phyloP scores from a whole-genome alignment of 2,888 invertebrate species.

The Artemia sinica region DNA sequence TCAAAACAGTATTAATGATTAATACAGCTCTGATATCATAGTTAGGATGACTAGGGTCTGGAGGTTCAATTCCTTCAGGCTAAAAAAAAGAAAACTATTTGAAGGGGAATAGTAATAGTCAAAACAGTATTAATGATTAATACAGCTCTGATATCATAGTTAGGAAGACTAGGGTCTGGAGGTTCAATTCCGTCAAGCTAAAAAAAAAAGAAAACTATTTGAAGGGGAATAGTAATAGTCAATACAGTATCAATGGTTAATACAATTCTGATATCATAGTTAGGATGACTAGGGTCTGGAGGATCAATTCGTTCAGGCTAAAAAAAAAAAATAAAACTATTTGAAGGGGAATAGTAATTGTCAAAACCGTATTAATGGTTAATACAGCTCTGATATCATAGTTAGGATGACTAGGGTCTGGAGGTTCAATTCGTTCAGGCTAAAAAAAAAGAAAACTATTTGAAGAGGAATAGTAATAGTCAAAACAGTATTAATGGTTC shows the following conservation, averaged over 20 bases:
- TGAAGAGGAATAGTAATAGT: too few species aligned
- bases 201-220: conserved; percentile 26
- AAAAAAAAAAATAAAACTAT: conserved; percentile 24
- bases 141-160: conserved; percentile 96
- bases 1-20: too few species aligned
- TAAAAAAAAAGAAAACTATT: conserved; percentile 31
- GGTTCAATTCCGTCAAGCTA: conserved; percentile 97
- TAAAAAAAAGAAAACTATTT: conserved; percentile 31
- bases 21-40: conserved; percentile 96
- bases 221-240: too few species aligned
- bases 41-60: conserved; percentile 76
- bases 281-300: conserved; percentile 73
- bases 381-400: conserved; percentile 96
- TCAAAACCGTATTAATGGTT: too few species aligned
- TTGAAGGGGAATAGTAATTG: background rate
- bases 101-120: too few species aligned
- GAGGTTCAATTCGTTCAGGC: conserved; percentile 93
- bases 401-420: conserved; percentile 76
- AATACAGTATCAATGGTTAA: too few species aligned
- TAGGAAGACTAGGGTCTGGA: conserved; percentile 73
- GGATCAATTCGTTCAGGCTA: conserved; percentile 94
- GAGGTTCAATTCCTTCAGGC: conserved; percentile 93
- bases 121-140: too few species aligned
- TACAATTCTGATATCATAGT: conserved; percentile 96
- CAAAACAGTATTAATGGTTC: too few species aligned